These are phyloP conservation scores for Hippocampus guttulatus DNA, from an alignment of 2,113 vertebrate species.

Conservation along the genomic window DNA sequence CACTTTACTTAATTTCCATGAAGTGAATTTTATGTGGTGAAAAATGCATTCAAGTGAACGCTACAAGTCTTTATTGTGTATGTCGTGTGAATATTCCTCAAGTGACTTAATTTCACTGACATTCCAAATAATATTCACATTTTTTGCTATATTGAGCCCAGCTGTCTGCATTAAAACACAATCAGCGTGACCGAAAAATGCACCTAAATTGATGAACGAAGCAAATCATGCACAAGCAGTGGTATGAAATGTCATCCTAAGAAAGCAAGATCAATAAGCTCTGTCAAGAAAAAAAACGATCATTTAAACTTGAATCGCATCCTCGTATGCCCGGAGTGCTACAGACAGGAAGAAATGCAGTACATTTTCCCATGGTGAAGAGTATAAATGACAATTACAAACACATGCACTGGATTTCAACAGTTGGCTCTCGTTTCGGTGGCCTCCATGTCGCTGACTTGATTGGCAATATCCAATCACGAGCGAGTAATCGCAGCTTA, in stretches of 20 bases:
- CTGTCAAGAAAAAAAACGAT: not conserved
- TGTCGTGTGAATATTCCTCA: not conserved
- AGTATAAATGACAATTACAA: conserved; percentile 70
- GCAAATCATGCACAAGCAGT: not conserved
- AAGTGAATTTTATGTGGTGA: not conserved
- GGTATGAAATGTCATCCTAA: not conserved
- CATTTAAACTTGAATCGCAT: not conserved
- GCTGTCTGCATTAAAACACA: not conserved
- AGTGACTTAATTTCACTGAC: not conserved
- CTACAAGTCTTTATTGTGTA: not conserved
- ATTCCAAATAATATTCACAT: not conserved
- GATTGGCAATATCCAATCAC: conserved; percentile 68
- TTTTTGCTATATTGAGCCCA: not conserved
- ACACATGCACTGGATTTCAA: conserved; percentile 66
- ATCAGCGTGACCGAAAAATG: not conserved
- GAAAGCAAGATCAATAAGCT: conserved; percentile 5
- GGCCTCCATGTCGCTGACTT: conserved; percentile 56
- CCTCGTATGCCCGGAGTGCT: conserved; percentile 26
- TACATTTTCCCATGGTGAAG: conserved; percentile 60
- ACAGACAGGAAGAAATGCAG: conserved; percentile 29
- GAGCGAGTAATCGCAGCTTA: conserved; percentile 44
- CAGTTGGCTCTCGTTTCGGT: conserved; percentile 55
- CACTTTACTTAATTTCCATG: not conserved
- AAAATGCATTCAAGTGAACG: not conserved
- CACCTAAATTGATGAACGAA: not conserved